Conservation (phyloP, 1,140 invertebrate genomes). For the Bradysia coprophila region DNA sequence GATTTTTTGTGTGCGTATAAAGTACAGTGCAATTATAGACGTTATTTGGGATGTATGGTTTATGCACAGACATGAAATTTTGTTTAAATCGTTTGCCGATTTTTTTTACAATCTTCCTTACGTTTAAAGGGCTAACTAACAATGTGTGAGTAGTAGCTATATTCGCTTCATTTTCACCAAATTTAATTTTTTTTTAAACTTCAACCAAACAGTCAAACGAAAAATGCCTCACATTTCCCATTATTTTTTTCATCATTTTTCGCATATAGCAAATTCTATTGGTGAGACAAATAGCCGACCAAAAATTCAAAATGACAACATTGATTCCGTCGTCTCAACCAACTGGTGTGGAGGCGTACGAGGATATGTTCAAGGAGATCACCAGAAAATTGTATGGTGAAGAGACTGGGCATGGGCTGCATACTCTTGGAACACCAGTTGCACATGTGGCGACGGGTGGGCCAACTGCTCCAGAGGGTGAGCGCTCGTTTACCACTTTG, state of each 20-base stretch:
- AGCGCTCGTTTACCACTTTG: conserved; percentile 23
- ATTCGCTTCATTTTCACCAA: not conserved
- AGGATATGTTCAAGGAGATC: conserved; percentile 52
- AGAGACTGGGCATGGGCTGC: conserved; percentile 39
- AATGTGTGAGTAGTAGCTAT: not conserved
- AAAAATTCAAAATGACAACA: not conserved
- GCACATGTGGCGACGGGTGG: conserved; percentile 23
- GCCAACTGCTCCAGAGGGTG: conserved; percentile 22
- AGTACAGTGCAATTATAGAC: not conserved
- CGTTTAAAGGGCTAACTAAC: too few relatives aligned
- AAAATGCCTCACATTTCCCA: too few relatives aligned
- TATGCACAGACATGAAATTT: not conserved
- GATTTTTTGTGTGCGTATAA: not conserved
- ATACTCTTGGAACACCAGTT: conserved; percentile 23
- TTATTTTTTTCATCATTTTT: too few relatives aligned
- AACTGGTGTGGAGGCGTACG: conserved; percentile 22
- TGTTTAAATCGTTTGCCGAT: not conserved
- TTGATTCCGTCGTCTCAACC: not conserved
- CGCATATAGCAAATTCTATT: too few relatives aligned
- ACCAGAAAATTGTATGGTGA: conserved; percentile 77
- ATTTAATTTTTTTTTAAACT: not conserved
- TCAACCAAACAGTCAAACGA: too few relatives aligned
- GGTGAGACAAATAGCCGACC: not conserved
- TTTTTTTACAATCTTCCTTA: too few relatives aligned
- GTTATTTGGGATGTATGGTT: not conserved